Conservation (phyloP, 2,888 invertebrate species). For the Polydrusus tereticollis region DNA sequence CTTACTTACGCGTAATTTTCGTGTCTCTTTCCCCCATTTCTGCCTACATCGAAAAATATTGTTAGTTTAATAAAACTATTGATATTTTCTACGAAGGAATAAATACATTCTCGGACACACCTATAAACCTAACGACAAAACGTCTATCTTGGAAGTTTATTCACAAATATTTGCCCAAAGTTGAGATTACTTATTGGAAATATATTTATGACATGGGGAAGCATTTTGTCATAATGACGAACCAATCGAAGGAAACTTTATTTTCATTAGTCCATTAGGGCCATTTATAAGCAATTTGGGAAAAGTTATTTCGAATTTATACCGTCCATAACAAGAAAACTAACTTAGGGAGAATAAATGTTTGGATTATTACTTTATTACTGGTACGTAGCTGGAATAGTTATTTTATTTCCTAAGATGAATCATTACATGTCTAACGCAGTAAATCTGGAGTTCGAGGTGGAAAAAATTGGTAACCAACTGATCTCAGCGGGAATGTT, state of each 20-base stretch:
- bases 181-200: constrained; percentile 6
- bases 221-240: constrained; percentile 2
- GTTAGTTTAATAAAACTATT: no score
- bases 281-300: constrained; percentile 8
- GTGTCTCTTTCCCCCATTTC: no score
- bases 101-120: not conserved
- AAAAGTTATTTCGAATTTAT: not conserved
- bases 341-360: not conserved
- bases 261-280: constrained; percentile 12
- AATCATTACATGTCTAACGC: no score
- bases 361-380: not conserved
- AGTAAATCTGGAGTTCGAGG: no score
- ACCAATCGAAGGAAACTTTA: constrained; percentile 5
- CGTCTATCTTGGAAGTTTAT: not conserved
- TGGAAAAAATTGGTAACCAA: no score
- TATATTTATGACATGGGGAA: constrained; percentile 2
- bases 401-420: no score
- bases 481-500: no score
- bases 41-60: no score
- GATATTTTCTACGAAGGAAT: no score
- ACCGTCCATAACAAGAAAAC: not conserved
- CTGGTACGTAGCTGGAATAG: no score
- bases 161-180: constrained; percentile 11
- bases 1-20: no score
- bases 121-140: not conserved